A percentile compares a stretch with the other conserved stretches of the same genome.
Evolutionary conservation across 2,113 vertebrate species (phyloP).

Genomic region (Amia ocellicauda): DNA sequence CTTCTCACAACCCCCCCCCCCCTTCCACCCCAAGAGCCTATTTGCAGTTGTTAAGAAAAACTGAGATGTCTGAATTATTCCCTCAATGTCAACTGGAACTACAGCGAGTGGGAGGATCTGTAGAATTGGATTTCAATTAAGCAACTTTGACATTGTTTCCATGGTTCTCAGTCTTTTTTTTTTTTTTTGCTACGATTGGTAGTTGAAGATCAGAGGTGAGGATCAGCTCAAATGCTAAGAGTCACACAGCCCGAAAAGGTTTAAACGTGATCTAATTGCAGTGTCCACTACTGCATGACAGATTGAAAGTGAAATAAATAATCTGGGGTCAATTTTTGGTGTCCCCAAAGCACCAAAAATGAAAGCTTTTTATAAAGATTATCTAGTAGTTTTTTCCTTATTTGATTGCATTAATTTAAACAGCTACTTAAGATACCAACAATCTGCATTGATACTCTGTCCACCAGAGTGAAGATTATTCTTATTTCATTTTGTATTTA

Average conservation of each 20-base stretch:
- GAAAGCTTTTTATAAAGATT: too few relatives aligned
- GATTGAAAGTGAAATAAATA: neutral
- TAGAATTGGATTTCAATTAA: conserved; percentile 51
- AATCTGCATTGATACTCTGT: too few relatives aligned
- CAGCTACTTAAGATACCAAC: too few relatives aligned
- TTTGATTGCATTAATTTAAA: too few relatives aligned
- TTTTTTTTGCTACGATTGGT: conserved; percentile 25
- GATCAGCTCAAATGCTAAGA: neutral
- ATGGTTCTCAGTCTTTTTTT: conserved; percentile 48
- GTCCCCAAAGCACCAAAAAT: neutral
- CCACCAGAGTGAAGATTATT: too few relatives aligned
- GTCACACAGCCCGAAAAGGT: neutral
- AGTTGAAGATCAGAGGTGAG: neutral
- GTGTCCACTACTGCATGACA: too few relatives aligned
- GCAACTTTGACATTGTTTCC: conserved; percentile 23
- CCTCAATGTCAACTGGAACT: conserved; percentile 50
- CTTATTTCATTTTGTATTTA: too few relatives aligned
- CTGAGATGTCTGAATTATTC: conserved; percentile 64
- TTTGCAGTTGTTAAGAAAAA: conserved; percentile 64
- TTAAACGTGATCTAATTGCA: conserved; percentile 17
- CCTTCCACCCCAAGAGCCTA: conserved; percentile 37
- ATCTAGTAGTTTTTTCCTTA: too few relatives aligned
- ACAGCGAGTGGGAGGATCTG: conserved; percentile 26
- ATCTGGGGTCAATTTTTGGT: neutral
- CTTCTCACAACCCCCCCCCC: too few relatives aligned